Evolutionary conservation across 2,888 invertebrate genomes (phyloP).

Genomic region (Stomorhina lunata): DNA sequence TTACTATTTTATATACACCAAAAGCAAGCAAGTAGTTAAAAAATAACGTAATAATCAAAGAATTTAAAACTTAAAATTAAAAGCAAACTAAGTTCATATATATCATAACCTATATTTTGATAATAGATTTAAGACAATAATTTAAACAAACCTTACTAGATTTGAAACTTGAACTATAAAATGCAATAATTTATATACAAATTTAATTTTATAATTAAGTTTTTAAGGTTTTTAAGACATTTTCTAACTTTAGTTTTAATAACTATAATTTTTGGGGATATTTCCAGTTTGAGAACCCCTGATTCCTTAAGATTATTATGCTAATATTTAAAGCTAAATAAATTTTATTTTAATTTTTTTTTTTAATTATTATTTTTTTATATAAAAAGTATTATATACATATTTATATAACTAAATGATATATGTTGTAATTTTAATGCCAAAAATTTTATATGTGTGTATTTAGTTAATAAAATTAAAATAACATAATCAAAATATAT

Average conservation of each 20-base stretch:
- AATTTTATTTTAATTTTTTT: background rate
- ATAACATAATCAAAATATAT: slow-evolving; percentile 8
- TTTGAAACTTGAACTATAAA: too few species aligned
- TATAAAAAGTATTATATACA: background rate
- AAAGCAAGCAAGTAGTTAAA: too few species aligned
- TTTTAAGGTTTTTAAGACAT: too few species aligned
- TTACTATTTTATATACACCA: slow-evolving; percentile 48
- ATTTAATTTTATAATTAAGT: background rate
- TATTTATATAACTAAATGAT: slow-evolving; percentile 3
- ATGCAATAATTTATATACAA: too few species aligned
- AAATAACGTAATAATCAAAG: background rate
- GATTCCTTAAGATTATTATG: too few species aligned
- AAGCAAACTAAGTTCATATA: background rate
- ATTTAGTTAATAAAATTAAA: background rate
- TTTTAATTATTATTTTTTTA: background rate
- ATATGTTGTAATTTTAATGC: background rate
- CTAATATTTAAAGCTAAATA: background rate
- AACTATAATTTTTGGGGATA: too few species aligned
- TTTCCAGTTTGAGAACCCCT: too few species aligned
- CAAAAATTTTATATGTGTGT: slow-evolving; percentile 8
- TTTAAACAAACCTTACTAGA: too few species aligned
- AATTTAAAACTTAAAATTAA: background rate
- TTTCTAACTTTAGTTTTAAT: too few species aligned
- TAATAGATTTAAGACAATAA: slow-evolving; percentile 53
- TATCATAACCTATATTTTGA: background rate